A percentile compares a stretch with the other conserved stretches of the same genome.
These are phyloP conservation scores for Cryptomyrus ogoouensis DNA, from an alignment of 2,113 vertebrate species.

Conservation along the genomic window DNA sequence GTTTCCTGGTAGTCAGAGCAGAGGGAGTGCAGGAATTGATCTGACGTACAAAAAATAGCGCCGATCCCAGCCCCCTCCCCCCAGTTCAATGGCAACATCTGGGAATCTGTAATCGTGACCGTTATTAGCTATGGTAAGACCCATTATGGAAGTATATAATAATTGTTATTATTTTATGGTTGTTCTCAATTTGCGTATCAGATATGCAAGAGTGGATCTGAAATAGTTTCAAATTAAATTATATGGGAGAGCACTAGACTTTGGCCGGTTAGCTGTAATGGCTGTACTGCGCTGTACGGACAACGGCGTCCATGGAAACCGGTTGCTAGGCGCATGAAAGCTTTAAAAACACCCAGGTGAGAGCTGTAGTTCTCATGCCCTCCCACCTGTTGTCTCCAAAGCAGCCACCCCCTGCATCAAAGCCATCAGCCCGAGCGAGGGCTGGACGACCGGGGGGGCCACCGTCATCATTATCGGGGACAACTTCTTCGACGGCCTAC, in stretches of 20 bases:
- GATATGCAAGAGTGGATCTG: constrained; percentile 12
- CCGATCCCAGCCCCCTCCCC: neutral
- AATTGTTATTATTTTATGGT: constrained; percentile 25
- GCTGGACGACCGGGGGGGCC: constrained; percentile 90
- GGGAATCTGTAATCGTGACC: neutral
- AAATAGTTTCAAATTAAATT: constrained; percentile 21
- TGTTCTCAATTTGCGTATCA: constrained; percentile 20
- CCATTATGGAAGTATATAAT: constrained; percentile 19
- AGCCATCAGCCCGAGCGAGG: constrained; percentile 90
- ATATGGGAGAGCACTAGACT: constrained; percentile 2
- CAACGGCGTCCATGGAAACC: neutral
- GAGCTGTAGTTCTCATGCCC: constrained; percentile 14
- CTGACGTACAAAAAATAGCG: constrained; percentile 31
- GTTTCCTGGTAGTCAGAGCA: constrained; percentile 30
- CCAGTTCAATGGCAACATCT: constrained; percentile 18
- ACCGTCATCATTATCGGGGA: constrained; percentile 94
- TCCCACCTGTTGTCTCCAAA: constrained; percentile 53
- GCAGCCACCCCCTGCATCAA: constrained; percentile 94
- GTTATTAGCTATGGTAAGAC: constrained; percentile 12
- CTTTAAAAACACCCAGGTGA: neutral
- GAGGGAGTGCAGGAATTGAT: constrained; percentile 34
- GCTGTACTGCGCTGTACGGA: neutral
- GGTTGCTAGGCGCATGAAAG: neutral
- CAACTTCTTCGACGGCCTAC: constrained; percentile 92
- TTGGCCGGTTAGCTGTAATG: neutral